Evolutionary conservation across 1,140 invertebrate genomes (phyloP).

Genomic region (Hyles euphorbiae): DNA sequence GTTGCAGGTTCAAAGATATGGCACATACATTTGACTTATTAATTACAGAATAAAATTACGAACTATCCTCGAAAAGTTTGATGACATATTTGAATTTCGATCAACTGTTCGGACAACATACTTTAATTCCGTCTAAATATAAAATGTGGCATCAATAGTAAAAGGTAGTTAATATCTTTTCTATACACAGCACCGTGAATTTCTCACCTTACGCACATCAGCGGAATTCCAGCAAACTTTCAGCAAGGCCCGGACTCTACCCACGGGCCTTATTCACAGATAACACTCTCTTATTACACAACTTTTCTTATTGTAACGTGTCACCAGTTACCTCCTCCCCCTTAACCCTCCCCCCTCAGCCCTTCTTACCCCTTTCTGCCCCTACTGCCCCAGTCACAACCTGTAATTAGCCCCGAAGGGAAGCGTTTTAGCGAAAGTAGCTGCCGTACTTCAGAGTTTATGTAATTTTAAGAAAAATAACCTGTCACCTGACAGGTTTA

Average conservation of each 20-base stretch:
- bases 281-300: conserved; percentile 40
- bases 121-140: too few species aligned
- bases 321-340: conserved; percentile 15
- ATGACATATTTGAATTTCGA: too few species aligned
- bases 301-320: conserved; percentile 48
- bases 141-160: too few species aligned
- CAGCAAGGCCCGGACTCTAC: neutral
- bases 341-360: neutral
- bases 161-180: too few species aligned
- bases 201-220: too few species aligned
- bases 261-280: conserved; percentile 22
- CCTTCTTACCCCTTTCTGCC: neutral
- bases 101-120: too few species aligned
- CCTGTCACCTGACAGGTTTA: conserved; percentile 5
- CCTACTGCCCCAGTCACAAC: conserved; percentile 9
- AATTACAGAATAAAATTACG: too few species aligned
- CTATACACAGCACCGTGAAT: too few species aligned
- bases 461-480: conserved; percentile 25
- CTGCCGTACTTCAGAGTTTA: conserved; percentile 17
- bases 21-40: too few species aligned
- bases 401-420: conserved; percentile 19
- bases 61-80: too few species aligned
- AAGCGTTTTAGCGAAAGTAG: conserved; percentile 6
- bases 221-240: too few species aligned
- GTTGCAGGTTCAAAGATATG: too few species aligned